These are phyloP conservation scores for Malurus leucopterus DNA, from an alignment of 2,797 vertebrate genomes.

Conservation along the genomic window DNA sequence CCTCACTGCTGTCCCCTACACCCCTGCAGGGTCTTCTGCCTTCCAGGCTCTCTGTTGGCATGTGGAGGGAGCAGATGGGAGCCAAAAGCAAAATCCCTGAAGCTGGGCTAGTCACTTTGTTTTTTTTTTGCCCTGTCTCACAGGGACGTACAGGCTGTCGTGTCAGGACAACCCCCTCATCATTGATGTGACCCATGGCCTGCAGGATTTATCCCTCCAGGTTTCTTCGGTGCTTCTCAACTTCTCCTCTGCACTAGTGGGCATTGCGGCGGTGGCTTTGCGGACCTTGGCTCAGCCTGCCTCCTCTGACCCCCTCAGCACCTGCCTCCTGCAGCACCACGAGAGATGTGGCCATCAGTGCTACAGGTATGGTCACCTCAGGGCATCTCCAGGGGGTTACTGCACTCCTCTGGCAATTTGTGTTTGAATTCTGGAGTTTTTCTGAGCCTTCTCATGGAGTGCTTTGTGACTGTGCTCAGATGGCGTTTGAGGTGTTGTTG, in stretches of 20 bases:
- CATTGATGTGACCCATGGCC: conserved; percentile 79
- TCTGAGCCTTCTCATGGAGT: background rate
- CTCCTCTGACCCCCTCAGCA: conserved; percentile 18
- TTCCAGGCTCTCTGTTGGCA: background rate
- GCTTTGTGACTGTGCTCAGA: background rate
- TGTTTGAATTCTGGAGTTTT: background rate
- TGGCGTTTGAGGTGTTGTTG: background rate
- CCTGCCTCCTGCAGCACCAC: conserved; percentile 71
- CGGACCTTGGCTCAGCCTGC: conserved; percentile 77
- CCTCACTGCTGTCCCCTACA: background rate
- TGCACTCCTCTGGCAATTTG: background rate
- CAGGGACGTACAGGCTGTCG: conserved; percentile 84
- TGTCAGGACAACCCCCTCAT: conserved; percentile 86
- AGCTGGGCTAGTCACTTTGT: background rate
- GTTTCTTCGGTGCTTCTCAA: conserved; percentile 79
- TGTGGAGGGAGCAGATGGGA: background rate
- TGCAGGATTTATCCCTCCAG: conserved; percentile 64
- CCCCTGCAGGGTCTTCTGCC: background rate
- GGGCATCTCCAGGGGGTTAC: accelerated
- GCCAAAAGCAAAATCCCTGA: background rate
- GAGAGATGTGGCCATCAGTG: conserved; percentile 70
- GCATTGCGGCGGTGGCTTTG: conserved; percentile 84
- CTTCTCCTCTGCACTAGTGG: conserved; percentile 84
- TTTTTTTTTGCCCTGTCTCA: background rate
- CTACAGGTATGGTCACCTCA: conserved; percentile 58